These are phyloP conservation scores for Felis catus DNA, from an alignment of 2,113 vertebrate genomes.

Conservation along the genomic window F.catus_Fca126_mat1.0 CM031418.1:61621501-61622000, in stretches of 20 bases:
- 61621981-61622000: not conserved
- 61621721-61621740: not conserved
- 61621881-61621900: not conserved
- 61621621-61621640: not conserved
- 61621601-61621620: not conserved
- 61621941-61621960: not conserved
- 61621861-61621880: not conserved
- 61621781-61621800: not conserved
- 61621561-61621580: not conserved
- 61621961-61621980: not conserved
- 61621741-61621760: not conserved
- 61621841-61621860: not conserved
- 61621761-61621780: not conserved
- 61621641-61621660: not conserved
- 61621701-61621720: not conserved
- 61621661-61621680: not conserved
- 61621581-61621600: not conserved
- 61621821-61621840: not conserved
- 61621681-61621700: not conserved
- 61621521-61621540: not conserved
- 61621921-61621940: not conserved
- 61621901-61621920: not conserved
- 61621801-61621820: not conserved
- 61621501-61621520: not conserved
- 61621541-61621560: not conserved